Percentiles rank a stretch among this genome's conserved stretches.
phyloP scores from a whole-genome alignment of 2,113 vertebrate genomes.

The Phaetusa simplex region DNA sequence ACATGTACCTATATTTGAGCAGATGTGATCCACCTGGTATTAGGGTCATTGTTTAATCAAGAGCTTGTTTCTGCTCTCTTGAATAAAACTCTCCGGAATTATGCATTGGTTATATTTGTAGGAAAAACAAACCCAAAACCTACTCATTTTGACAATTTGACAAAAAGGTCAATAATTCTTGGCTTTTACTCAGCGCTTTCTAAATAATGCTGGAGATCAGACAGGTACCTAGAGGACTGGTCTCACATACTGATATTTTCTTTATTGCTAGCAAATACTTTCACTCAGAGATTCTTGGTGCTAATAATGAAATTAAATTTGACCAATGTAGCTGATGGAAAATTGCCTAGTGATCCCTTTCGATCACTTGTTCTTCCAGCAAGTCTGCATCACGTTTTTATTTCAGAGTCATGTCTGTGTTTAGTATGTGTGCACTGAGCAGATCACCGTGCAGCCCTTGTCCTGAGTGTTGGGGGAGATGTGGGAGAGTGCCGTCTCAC shows the following conservation, averaged over 20 bases:
- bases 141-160: background rate
- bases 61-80: background rate
- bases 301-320: background rate
- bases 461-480: background rate
- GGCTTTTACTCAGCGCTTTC: background rate
- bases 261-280: background rate
- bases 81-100: background rate
- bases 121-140: background rate
- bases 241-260: background rate
- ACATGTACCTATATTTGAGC: background rate
- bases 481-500: background rate
- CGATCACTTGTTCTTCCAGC: background rate
- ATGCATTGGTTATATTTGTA: background rate
- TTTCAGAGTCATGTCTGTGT: background rate
- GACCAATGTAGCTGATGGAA: background rate
- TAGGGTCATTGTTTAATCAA: background rate
- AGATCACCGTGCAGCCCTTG: background rate
- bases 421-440: background rate
- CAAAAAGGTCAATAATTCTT: background rate
- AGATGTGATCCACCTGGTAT: background rate
- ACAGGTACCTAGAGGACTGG: background rate
- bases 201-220: background rate
- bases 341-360: background rate
- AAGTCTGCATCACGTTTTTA: background rate
- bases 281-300: background rate